phyloP scores from a whole-genome alignment of 2,888 invertebrate species.

The Lasius platythorax region DNA sequence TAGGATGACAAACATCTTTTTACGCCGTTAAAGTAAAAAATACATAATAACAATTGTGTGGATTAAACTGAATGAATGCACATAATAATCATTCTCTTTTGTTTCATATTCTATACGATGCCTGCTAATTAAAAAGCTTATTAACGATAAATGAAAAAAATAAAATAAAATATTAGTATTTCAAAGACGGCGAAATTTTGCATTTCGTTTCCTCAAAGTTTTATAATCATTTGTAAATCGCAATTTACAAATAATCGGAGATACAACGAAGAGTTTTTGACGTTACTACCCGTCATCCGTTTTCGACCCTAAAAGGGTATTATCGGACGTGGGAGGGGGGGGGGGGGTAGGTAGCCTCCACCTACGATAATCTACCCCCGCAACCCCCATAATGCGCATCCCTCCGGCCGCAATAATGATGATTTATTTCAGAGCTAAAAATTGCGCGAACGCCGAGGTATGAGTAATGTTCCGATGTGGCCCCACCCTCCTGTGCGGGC shows the following conservation, averaged over 20 bases:
- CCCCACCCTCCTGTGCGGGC: conserved; percentile 74
- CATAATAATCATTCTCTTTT: not conserved
- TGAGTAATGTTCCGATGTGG: conserved; percentile 87
- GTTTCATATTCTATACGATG: not conserved
- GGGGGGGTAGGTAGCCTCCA: conserved; percentile 71
- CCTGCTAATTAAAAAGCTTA: not conserved
- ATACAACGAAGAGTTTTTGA: conserved; percentile 45
- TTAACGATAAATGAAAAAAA: not conserved
- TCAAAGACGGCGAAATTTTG: not conserved
- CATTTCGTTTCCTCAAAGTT: not conserved
- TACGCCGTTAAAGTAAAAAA: not conserved
- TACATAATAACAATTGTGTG: not conserved
- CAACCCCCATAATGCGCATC: conserved; percentile 82
- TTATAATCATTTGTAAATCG: conserved; percentile 7
- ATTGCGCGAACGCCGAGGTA: conserved; percentile 87
- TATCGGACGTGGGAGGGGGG: conserved; percentile 58
- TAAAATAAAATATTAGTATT: not conserved
- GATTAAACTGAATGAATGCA: not conserved
- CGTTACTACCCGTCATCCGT: conserved; percentile 52
- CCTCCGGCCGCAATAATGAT: conserved; percentile 88
- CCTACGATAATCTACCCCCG: conserved; percentile 83
- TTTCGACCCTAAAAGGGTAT: conserved; percentile 57
- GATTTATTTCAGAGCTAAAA: conserved; percentile 88
- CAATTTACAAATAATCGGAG: conserved; percentile 36
- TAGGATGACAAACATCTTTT: not conserved